A percentile compares a stretch with the other conserved stretches of the same genome.
phyloP scores from a whole-genome alignment of 37 sponge, comb jelly and placozoan genomes.

The Ianthella basta region DNA sequence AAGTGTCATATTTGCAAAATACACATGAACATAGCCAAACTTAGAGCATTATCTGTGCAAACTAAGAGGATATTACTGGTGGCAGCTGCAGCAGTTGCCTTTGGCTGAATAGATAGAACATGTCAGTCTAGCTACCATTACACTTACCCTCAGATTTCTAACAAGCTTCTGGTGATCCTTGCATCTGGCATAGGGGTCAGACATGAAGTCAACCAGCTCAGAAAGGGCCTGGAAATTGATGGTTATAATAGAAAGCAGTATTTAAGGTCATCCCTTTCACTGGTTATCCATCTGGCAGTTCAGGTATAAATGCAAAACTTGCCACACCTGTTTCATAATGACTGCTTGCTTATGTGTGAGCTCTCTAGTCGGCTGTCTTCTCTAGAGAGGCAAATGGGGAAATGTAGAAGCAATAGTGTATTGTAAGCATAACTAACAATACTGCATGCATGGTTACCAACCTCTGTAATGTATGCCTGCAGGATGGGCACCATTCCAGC shows the following conservation, averaged over 20 bases:
- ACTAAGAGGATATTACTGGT: too few relatives aligned
- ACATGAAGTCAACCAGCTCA: constrained; percentile 23
- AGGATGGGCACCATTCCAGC: constrained; percentile 72
- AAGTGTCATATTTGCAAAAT: too few relatives aligned
- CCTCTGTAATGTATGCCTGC: constrained; percentile 42
- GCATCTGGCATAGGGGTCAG: constrained; percentile 26
- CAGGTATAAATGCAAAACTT: too few relatives aligned
- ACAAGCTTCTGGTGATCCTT: constrained; percentile 71
- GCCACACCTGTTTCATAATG: background rate
- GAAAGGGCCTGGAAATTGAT: constrained; percentile 11
- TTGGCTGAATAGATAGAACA: too few relatives aligned
- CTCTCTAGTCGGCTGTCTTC: background rate
- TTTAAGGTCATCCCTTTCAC: too few relatives aligned
- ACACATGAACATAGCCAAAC: too few relatives aligned
- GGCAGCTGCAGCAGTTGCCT: too few relatives aligned
- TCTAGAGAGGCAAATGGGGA: constrained; percentile 16
- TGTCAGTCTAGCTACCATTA: too few relatives aligned
- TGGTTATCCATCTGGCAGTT: too few relatives aligned
- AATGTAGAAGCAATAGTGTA: too few relatives aligned
- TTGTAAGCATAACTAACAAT: background rate
- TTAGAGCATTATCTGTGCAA: too few relatives aligned
- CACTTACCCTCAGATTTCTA: constrained; percentile 57
- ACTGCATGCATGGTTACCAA: background rate
- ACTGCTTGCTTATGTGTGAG: constrained; percentile 2
- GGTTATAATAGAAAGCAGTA: too few relatives aligned